Conservation (phyloP, 30 jellyfish, hydroid and myxozoan genomes). For the Hydractinia symbiolongicarpus region DNA sequence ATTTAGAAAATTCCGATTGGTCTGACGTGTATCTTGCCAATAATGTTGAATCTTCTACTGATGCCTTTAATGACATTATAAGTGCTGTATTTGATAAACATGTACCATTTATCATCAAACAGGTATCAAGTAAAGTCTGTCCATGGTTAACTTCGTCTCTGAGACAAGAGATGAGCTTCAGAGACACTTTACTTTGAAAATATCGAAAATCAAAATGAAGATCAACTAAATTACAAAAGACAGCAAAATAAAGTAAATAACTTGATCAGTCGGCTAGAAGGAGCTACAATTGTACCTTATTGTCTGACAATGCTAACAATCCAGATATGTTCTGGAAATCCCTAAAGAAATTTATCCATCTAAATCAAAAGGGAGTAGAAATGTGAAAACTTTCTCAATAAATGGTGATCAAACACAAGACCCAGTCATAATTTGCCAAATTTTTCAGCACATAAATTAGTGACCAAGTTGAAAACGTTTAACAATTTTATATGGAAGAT, state of each 20-base stretch:
- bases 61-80: not conserved
- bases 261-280: not conserved
- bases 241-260: not conserved
- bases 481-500: constrained; percentile 2
- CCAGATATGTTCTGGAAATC: constrained; percentile 2
- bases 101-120: not conserved
- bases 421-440: not conserved
- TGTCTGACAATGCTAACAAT: not conserved
- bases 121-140: not conserved
- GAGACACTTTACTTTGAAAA: not conserved
- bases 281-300: not conserved
- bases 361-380: not conserved
- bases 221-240: not conserved
- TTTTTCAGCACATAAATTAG: not conserved
- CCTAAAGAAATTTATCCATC: not conserved
- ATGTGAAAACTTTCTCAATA: not conserved
- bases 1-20: not conserved
- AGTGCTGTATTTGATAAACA: not conserved
- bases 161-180: not conserved
- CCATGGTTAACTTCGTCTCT: not conserved
- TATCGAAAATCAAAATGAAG: not conserved
- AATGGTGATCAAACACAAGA: not conserved
- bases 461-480: not conserved
- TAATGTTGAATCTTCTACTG: not conserved
- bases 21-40: not conserved